phyloP scores from a whole-genome alignment of 1,140 invertebrate genomes.

The Sinella curviseta region DNA sequence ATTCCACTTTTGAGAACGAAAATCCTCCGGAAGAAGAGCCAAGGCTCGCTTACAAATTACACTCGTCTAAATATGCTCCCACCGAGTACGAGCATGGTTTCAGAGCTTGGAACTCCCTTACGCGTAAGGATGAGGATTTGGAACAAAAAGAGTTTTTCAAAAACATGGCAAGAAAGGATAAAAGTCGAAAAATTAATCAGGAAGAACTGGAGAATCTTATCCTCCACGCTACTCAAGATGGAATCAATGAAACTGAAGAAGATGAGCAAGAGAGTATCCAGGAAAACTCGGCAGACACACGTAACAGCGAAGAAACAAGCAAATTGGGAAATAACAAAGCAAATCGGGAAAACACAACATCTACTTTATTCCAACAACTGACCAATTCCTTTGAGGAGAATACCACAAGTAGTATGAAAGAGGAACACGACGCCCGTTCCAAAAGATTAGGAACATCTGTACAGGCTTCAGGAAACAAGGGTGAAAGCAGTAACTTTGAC shows the following conservation, averaged over 20 bases:
- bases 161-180: background rate
- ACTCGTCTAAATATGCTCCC: background rate
- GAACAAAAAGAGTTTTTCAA: constrained; percentile 2
- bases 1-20: background rate
- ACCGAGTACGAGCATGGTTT: constrained; percentile 12
- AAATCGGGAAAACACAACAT: too few species aligned
- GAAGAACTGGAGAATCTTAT: background rate
- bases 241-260: background rate
- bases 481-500: background rate
- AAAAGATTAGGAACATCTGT: constrained; percentile 14
- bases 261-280: too few species aligned
- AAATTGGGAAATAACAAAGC: background rate
- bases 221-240: background rate
- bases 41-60: background rate
- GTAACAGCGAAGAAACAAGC: background rate
- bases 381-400: background rate
- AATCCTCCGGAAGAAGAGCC: background rate
- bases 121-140: background rate
- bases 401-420: too few species aligned
- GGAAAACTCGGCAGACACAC: background rate
- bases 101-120: background rate
- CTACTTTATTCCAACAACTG: too few species aligned
- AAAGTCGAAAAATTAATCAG: constrained; percentile 24
- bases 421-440: too few species aligned
- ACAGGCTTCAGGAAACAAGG: background rate